Evolutionary conservation across 2,888 invertebrate genomes (phyloP).

Genomic region (Eupsilia transversa): DNA sequence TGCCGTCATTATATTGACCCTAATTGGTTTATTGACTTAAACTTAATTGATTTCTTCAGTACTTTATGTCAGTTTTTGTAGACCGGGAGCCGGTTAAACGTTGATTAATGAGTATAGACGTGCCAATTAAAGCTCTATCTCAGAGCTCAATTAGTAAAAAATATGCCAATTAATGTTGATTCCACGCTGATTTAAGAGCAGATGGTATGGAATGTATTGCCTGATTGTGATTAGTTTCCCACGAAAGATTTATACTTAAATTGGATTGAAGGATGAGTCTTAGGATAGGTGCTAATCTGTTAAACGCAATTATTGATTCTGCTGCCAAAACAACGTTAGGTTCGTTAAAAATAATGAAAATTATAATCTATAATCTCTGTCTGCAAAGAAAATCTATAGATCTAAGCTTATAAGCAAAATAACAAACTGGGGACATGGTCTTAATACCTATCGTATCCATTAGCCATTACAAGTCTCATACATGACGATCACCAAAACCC

Average conservation of each 20-base stretch:
- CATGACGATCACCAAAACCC: background rate
- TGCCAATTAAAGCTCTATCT: slow-evolving; percentile 55
- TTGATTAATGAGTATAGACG: slow-evolving; percentile 52
- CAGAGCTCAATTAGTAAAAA: slow-evolving; percentile 53
- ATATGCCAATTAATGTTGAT: slow-evolving; percentile 47
- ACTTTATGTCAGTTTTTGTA: slow-evolving; percentile 34
- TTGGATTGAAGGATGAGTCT: slow-evolving; percentile 3
- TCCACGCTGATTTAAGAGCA: slow-evolving; percentile 30
- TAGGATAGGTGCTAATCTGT: slow-evolving; percentile 15
- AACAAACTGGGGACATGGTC: background rate
- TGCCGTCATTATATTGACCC: slow-evolving; percentile 39
- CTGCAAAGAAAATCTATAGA: background rate
- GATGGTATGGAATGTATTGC: slow-evolving; percentile 5
- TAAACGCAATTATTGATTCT: background rate
- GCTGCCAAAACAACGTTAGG: background rate
- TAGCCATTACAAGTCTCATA: background rate
- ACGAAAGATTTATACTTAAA: slow-evolving; percentile 37
- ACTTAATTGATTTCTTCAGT: slow-evolving; percentile 56
- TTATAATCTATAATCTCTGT: background rate
- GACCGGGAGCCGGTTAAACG: slow-evolving; percentile 43
- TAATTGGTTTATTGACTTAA: slow-evolving; percentile 53
- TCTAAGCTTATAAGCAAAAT: background rate
- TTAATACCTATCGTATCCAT: background rate
- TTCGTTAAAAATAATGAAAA: background rate
- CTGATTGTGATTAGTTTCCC: slow-evolving; percentile 52